Evolutionary conservation across 2,113 vertebrate species (phyloP), one percentile per base, ranked within the genome.

Genomic region (Todiramphus saurophagus): DNA sequence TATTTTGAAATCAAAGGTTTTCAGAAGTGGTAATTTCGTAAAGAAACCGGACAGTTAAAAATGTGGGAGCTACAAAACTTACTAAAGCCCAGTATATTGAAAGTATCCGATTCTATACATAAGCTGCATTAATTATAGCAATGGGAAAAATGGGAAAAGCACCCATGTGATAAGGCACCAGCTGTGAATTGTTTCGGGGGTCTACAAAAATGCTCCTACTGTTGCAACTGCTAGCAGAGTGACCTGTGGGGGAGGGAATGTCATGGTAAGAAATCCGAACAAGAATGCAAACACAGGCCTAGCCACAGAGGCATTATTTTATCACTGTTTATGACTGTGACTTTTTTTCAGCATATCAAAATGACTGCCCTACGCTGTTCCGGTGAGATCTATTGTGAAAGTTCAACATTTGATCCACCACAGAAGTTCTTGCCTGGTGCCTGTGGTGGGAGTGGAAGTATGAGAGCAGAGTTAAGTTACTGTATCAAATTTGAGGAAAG

Each of bases 1-100:
- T 75, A 67, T 86, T 96, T 92, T 90, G 37, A 86, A 88, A 89
- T 81, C 62, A 94, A 69, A 87, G 48, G 16, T 63, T 92, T 93
- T 79, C 79, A 15, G 14, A 88, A 77, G 46, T 23, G n/a, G 63
- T 18, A 70, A 72, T 75, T 91, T 77, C 51, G 20, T 74, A 56
- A 96, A 81, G 39, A 87, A 84, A 59, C 27, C 69, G 60, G 46
- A 51, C 27, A 80, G 37, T 72, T 84, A 41, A 90, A 93, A 93
- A 68, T 43, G 37, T 25, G 12, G 64, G 76, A 93, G 64, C 62
- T 82, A 83, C 35, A 44, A 80, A 93, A 90, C 37, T 70, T 88
- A 46, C 31, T 77, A 41, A 59, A 88, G 51, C 12, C 0, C 0
- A 10, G 10, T 46, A n/a, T 43, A 8, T 37, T 51, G 85, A 78